A percentile compares a stretch with the other conserved stretches of the same genome.
phyloP scores from a whole-genome alignment of 2,888 invertebrate species.

The Bimastos eiseni region DNA sequence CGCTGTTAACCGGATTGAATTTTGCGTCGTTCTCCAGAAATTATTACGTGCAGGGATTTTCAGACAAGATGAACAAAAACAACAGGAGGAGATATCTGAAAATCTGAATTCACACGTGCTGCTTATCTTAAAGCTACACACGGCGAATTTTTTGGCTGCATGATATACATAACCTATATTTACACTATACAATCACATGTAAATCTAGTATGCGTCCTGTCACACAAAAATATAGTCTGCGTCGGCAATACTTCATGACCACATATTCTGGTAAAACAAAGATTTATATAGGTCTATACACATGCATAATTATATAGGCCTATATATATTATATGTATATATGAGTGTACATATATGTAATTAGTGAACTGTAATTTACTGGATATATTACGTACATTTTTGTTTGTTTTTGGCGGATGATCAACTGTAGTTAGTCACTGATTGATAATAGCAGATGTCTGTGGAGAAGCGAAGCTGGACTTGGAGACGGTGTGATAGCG shows the following conservation, averaged over 20 bases:
- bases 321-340: neutral
- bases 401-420: neutral
- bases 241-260: neutral
- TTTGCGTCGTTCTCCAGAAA: neutral
- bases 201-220: no score
- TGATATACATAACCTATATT: neutral
- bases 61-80: neutral
- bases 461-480: neutral
- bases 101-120: neutral
- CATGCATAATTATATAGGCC: neutral
- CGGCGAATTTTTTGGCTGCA: neutral
- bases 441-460: slow-evolving; percentile 5
- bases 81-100: neutral
- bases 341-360: neutral
- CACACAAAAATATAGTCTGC: neutral
- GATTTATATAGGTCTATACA: neutral
- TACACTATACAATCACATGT: neutral
- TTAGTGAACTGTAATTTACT: no score
- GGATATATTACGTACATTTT: no score
- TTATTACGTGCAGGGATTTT: neutral
- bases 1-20: neutral
- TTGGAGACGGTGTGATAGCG: neutral
- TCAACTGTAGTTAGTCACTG: neutral
- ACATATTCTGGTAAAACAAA: neutral
- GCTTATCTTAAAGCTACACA: neutral